Conservation (phyloP, 2,888 invertebrate genomes). For the Cephonodes hylas region DNA sequence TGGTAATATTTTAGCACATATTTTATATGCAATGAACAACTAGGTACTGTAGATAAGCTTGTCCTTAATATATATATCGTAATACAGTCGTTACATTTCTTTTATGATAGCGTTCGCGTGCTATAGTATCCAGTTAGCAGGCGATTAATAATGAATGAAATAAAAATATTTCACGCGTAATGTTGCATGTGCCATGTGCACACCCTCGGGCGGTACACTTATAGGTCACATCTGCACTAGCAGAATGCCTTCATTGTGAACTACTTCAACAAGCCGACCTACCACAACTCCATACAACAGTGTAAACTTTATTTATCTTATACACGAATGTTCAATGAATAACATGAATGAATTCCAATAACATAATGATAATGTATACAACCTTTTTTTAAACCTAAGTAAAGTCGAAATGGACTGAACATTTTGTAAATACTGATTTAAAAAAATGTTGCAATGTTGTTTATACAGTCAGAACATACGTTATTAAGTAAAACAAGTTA, state of each 20-base stretch:
- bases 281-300: background rate
- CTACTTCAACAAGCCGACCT: background rate
- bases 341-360: background rate
- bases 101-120: conserved; percentile 4
- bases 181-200: background rate
- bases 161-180: conserved; percentile 7
- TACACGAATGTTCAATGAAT: background rate
- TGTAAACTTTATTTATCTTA: background rate
- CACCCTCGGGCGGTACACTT: background rate
- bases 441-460: background rate
- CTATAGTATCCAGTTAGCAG: conserved; percentile 1
- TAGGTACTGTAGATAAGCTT: background rate
- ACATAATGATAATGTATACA: background rate
- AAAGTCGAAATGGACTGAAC: background rate
- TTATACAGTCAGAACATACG: background rate
- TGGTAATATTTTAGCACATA: background rate
- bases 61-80: background rate
- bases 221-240: background rate
- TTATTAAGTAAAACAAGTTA: too few relatives aligned
- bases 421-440: background rate
- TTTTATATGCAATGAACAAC: background rate
- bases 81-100: background rate
- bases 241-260: background rate
- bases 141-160: conserved; percentile 7
- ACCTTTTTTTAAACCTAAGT: background rate